phyloP scores from a whole-genome alignment of 2,113 vertebrate species.

The Nymphicus hollandicus region DNA sequence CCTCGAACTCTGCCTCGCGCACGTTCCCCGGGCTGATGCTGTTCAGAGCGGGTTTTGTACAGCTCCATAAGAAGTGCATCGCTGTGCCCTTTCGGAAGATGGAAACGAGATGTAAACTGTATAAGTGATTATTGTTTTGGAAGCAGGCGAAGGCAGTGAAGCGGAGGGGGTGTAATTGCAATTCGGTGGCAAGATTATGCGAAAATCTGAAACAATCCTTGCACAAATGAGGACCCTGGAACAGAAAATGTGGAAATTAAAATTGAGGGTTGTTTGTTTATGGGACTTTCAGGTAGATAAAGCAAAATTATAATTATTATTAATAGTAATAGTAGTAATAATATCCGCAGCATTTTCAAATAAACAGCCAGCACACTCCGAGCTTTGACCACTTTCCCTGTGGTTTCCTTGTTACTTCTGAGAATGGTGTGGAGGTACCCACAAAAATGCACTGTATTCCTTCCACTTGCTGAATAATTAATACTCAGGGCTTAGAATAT shows the following conservation, averaged over 20 bases:
- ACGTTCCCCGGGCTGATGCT: neutral
- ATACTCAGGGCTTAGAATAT: conserved; percentile 9
- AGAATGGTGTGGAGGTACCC: neutral
- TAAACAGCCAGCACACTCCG: neutral
- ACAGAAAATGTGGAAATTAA: neutral
- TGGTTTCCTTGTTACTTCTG: conserved; percentile 11
- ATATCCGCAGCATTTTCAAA: neutral
- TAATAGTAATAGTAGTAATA: neutral
- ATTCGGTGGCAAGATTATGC: neutral
- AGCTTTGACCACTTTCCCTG: conserved; percentile 36
- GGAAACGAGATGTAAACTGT: neutral
- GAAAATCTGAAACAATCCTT: neutral
- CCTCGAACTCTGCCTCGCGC: neutral
- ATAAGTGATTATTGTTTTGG: neutral
- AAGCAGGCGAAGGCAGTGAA: neutral
- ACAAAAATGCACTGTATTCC: conserved; percentile 29
- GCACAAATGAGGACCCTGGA: neutral
- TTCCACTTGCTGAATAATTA: conserved; percentile 50
- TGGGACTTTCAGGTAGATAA: neutral
- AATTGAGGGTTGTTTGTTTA: neutral
- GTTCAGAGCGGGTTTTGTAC: neutral
- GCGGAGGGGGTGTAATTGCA: neutral
- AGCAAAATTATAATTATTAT: neutral
- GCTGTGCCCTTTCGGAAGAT: neutral
- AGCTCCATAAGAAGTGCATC: neutral